Conservation (phyloP, 2,888 invertebrate genomes). For the Julus scandinavius region DNA sequence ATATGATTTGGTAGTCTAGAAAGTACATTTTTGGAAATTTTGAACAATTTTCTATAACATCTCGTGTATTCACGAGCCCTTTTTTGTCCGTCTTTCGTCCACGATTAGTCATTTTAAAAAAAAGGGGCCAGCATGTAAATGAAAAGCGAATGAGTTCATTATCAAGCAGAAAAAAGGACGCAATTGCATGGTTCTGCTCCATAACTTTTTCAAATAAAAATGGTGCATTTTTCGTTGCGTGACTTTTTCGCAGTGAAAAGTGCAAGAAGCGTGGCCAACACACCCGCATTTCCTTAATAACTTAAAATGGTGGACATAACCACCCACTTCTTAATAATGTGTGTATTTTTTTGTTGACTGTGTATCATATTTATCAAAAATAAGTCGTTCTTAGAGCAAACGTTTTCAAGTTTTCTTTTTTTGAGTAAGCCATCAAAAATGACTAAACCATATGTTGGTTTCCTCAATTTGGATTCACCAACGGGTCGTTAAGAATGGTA, state of each 20-base stretch:
- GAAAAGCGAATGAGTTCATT: constrained; percentile 40
- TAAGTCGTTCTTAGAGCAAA: neutral
- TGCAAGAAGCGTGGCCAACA: constrained; percentile 33
- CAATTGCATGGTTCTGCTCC: constrained; percentile 8
- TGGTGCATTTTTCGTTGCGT: neutral
- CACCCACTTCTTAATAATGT: constrained; percentile 6
- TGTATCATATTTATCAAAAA: neutral
- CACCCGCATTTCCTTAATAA: neutral
- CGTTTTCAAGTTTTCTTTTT: no score
- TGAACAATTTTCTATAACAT: neutral
- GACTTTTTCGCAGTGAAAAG: constrained; percentile 30
- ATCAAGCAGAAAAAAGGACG: neutral
- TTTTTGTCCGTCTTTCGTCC: neutral
- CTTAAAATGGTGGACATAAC: neutral
- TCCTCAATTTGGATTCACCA: neutral
- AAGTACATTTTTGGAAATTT: neutral
- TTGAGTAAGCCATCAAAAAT: constrained; percentile 3
- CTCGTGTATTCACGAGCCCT: neutral
- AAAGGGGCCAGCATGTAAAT: neutral
- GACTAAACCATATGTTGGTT: neutral
- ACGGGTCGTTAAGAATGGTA: neutral
- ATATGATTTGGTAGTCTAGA: no score
- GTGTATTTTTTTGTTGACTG: neutral
- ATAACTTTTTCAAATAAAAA: constrained; percentile 21
- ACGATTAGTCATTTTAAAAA: neutral